phyloP scores from a whole-genome alignment of 2,113 vertebrate genomes.

The Gymnobelideus leadbeateri region DNA sequence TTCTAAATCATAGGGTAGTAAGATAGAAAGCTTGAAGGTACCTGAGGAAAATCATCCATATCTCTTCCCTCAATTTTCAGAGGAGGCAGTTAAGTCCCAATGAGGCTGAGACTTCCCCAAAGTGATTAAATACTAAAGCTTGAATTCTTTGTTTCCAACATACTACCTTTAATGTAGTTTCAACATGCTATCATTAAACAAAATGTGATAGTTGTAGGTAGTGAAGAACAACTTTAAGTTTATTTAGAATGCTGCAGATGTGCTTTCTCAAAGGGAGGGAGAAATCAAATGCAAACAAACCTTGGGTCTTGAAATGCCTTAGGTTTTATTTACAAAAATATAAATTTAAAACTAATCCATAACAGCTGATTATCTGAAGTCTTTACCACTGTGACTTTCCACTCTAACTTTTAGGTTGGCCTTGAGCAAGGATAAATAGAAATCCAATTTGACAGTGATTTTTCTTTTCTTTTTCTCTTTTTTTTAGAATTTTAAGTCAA shows the following conservation, averaged over 20 bases:
- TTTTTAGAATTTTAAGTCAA: not conserved
- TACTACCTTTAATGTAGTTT: too few species aligned
- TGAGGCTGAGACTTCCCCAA: too few species aligned
- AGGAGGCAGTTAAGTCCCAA: not conserved
- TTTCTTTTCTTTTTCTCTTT: too few species aligned
- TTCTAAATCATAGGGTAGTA: not conserved
- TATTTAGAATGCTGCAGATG: slow-evolving; percentile 17
- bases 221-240: not conserved
- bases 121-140: too few species aligned
- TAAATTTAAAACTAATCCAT: not conserved
- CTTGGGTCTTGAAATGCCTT: not conserved
- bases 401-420: not conserved
- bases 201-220: too few species aligned
- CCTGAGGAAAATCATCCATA: not conserved
- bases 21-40: not conserved
- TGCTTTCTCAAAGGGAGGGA: not conserved
- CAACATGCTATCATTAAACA: too few species aligned
- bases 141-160: too few species aligned
- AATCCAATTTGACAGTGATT: too few species aligned
- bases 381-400: not conserved
- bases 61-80: not conserved
- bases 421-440: not conserved
- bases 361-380: not conserved
- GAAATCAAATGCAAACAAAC: slow-evolving; percentile 26
- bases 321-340: slow-evolving; percentile 49